Base-by-base conservation (phyloP, 2,888 invertebrate species). In the Altica lythri region DNA sequence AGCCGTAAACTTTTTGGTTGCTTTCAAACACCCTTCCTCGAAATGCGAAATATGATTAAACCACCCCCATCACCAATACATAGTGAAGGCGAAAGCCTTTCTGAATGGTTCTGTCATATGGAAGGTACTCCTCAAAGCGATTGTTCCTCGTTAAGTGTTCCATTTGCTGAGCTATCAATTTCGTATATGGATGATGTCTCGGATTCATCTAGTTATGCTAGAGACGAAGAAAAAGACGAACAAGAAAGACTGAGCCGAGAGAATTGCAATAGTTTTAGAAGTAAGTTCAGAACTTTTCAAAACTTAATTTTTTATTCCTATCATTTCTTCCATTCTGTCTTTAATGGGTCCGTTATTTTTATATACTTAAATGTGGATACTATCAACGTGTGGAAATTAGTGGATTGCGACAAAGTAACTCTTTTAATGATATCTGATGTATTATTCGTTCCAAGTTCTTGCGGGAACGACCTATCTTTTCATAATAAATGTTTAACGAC, bases 1-100 rank as follows among this genome's bases (percentile, higher is more conserved):
- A 81, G 82, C 55, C 79, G 79, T 37, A 83, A 82, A 68, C 70
- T 83, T 40, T 79, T 83, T 69, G 80, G 81, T 55, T 83, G 83
- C 71, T 78, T 83, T 62, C 82, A 83, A 74, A 79, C 81, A 9
- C 82, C 82, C 45, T 74, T 83, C 62, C 75, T 81, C 65, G 80
- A 83, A 67, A 72, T 83, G 70, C 75, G 80, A 52, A 81, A 81
- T 61, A 80, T 82, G 80, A 75, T 83, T 49, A 77, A 80, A 64
- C 80, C 82, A 2, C 75, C 75, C 0, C 53, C 53, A 0, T 53
- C 53, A 5, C 53, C 53, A n/a, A 53, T 53, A 9, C 49, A 42
- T 19, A 19, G 19, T 3, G 49, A 49, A 32, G 49, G 49, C 40
- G 49, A 74, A 56, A 75, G 75, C 55, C 66, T 76, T 4, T 76